A percentile compares a stretch with the other conserved stretches of the same genome.
Conservation (phyloP, 2,888 invertebrate species). For the Myathropa florea region DNA sequence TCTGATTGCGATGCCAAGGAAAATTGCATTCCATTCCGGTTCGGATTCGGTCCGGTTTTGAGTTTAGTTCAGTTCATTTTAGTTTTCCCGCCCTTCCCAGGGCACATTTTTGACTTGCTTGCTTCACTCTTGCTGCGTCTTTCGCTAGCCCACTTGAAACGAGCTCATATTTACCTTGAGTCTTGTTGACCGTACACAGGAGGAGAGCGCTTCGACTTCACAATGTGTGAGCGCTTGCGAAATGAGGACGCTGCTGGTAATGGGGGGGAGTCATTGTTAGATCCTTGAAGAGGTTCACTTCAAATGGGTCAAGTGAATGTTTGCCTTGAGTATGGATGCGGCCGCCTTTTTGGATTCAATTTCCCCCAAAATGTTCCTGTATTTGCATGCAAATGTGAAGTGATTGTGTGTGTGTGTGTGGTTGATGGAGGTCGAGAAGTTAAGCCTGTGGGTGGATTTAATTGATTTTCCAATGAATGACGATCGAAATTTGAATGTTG, state of each 20-base stretch:
- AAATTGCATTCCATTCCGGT: slow-evolving; percentile 14
- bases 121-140: not conserved
- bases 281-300: not conserved
- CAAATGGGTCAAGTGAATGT: slow-evolving; percentile 12
- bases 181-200: not conserved
- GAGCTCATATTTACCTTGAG: not conserved
- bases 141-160: not conserved
- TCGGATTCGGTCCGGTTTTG: not conserved
- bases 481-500: not conserved
- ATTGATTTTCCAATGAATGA: not conserved
- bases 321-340: not conserved
- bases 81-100: not conserved
- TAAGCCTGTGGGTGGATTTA: not conserved
- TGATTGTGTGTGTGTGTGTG: not conserved
- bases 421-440: not conserved
- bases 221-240: not conserved
- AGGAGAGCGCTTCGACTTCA: not conserved
- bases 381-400: not conserved
- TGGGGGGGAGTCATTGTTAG: not conserved
- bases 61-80: not conserved
- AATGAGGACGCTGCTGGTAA: not conserved
- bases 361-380: not conserved
- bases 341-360: not conserved
- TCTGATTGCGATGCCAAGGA: slow-evolving; percentile 5
- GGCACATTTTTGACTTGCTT: not conserved